phyloP scores from a whole-genome alignment of 2,797 vertebrate species.

The Podarcis siculus region DNA sequence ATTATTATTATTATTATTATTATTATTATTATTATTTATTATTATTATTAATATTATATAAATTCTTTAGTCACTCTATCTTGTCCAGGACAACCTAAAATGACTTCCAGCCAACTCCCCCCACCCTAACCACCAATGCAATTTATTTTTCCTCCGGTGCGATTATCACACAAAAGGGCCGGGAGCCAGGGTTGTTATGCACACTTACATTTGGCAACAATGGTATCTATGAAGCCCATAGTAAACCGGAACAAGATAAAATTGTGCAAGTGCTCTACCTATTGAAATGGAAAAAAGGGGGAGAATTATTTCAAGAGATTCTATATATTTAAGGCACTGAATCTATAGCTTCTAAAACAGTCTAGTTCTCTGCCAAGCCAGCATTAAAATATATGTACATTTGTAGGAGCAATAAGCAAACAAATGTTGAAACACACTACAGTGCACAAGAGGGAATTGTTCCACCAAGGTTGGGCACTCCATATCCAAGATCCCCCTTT shows the following conservation, averaged over 20 bases:
- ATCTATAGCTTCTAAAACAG: not conserved
- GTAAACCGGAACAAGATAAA: slow-evolving; percentile 99
- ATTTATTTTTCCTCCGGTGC: not conserved
- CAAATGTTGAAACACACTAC: not conserved
- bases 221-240: slow-evolving; percentile 96
- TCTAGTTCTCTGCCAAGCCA: not conserved
- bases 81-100: no score
- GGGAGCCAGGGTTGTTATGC: no score
- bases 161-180: slow-evolving; percentile 68
- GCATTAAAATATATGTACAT: not conserved
- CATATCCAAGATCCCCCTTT: not conserved
- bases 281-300: slow-evolving; percentile 51
- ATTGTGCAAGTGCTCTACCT: slow-evolving; percentile 96
- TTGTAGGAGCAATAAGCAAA: not conserved
- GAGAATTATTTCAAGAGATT: slow-evolving; percentile 7
- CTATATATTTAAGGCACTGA: not conserved
- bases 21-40: no score
- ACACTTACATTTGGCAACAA: slow-evolving; percentile 96
- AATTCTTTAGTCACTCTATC: no score
- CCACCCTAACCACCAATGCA: not conserved
- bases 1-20: no score
- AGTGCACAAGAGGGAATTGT: not conserved
- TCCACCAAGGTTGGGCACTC: not conserved
- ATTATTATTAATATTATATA: no score
- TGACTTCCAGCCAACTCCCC: no score